A percentile compares a stretch with the other conserved stretches of the same genome.
Evolutionary conservation across 1,140 invertebrate genomes (phyloP).

Genomic region (Zaprionus camerounensis): DNA sequence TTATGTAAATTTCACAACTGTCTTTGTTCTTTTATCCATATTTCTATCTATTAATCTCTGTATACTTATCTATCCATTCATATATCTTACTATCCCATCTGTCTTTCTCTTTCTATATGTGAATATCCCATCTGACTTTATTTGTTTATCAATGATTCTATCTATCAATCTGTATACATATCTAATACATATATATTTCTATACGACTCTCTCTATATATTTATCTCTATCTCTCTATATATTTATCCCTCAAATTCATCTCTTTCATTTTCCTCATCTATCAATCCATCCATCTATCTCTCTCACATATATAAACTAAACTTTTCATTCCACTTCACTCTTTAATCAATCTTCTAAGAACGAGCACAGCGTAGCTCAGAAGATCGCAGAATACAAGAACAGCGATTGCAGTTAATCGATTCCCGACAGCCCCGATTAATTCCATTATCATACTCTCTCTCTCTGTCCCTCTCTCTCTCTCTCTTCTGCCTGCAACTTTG

Average conservation of each 20-base stretch:
- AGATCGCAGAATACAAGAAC: neutral
- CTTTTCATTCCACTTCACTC: neutral
- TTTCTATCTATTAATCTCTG: neutral
- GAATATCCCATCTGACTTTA: neutral
- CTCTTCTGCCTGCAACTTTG: constrained; percentile 53
- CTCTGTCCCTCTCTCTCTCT: constrained; percentile 33
- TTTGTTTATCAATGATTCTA: too few species aligned
- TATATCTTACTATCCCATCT: neutral
- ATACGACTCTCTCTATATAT: too few species aligned
- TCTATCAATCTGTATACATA: too few species aligned
- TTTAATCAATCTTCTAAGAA: neutral
- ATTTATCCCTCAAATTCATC: too few species aligned
- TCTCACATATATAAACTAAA: neutral
- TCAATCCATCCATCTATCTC: neutral
- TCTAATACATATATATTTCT: too few species aligned
- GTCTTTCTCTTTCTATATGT: neutral
- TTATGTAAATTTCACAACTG: neutral
- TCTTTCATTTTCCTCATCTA: neutral
- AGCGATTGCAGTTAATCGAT: constrained; percentile 2
- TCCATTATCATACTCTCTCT: neutral
- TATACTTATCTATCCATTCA: neutral
- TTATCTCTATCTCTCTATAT: too few species aligned
- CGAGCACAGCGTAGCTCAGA: neutral
- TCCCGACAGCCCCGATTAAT: neutral
- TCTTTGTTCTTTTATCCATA: neutral